A percentile compares a stretch with the other conserved stretches of the same genome.
These are phyloP conservation scores for Drepana arcuata DNA, from an alignment of 1,140 invertebrate genomes.

Conservation along the genomic window DNA sequence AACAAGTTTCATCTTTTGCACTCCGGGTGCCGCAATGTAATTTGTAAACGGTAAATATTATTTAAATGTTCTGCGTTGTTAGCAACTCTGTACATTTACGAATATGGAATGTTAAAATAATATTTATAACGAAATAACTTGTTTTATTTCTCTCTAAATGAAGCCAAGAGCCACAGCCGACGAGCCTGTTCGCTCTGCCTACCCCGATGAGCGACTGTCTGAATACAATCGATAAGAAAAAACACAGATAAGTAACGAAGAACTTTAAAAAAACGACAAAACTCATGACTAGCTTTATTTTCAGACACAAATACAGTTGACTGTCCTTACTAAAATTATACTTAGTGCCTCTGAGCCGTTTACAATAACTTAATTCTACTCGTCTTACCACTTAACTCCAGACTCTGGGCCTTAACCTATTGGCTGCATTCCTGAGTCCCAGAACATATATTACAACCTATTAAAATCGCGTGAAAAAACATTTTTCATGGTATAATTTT, in stretches of 20 bases:
- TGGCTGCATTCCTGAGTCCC: constrained; percentile 8
- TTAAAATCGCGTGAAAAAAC: too few species aligned
- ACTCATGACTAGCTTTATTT: constrained; percentile 70
- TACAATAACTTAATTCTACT: constrained; percentile 7
- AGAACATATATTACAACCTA: constrained; percentile 1
- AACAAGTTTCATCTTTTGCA: too few species aligned
- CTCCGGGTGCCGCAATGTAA: too few species aligned
- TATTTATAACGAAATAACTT: constrained; percentile 50
- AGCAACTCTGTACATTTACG: constrained; percentile 41
- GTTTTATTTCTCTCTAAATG: constrained; percentile 39
- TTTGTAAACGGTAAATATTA: constrained; percentile 68
- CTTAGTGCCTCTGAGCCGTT: too few species aligned
- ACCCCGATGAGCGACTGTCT: too few species aligned
- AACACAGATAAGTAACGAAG: constrained; percentile 16
- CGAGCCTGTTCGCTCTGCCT: too few species aligned
- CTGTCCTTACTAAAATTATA: constrained; percentile 5
- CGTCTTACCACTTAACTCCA: constrained; percentile 2
- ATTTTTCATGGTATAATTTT: too few species aligned
- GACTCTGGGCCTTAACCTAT: neutral
- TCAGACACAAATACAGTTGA: constrained; percentile 14
- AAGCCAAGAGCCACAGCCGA: too few species aligned
- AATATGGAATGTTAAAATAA: constrained; percentile 55
- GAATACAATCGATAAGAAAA: too few species aligned
- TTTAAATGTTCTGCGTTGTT: constrained; percentile 38
- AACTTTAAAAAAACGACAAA: constrained; percentile 29